Base-by-base conservation (phyloP, 1,140 invertebrate genomes). In the Drosophila kepulauana region DNA sequence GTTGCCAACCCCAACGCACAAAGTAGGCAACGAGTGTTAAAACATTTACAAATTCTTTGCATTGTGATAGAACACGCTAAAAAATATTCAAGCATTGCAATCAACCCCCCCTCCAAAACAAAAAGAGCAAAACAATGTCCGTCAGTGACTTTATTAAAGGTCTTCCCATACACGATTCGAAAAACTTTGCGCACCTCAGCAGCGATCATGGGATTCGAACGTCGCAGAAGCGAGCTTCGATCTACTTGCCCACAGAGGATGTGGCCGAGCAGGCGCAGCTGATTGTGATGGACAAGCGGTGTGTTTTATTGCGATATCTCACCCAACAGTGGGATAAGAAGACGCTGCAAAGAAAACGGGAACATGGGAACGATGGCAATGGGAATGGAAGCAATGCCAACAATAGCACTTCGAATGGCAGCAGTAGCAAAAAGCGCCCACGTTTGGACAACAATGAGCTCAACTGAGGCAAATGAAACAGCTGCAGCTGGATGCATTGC, bases 281-380 rank as follows among this genome's bases (percentile, higher is more conserved):
- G 84, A 98, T 99, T 92, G 98, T 98, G 25, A 98, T 97, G 91
- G 98, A 99, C 93, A 98, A 98, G 93, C 97, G 97, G 51, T 98
- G 98, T 90, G 98, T 99, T 78, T 94, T 99, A 62, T 93, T 99
- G 82, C 95, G 97, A 93, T 99, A 98, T 93, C 94, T 99, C 66
- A 97, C 98, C 82, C 97, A 98, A 88, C 97, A 98, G 93, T 98
- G 97, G 97, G 97, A 98, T 86, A 98, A 97, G 94, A 98, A 98
- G 94, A 94, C 91, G 16, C 93, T 94, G 45, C 94, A 94, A 57
- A 93, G 94, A 46, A 94, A 94, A 70, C 90, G 94, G 10, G 94
- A 94, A 33, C 86, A 92, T 61, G 79, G 77, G 4, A 77, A 54
- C 41, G 80, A 85, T 6, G 71, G 59, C n/a, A 66, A 33, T 33